A percentile compares a stretch with the other conserved stretches of the same genome.
These are phyloP conservation scores for Folsomia candida DNA, from an alignment of 2,888 invertebrate species.

Conservation along the genomic window DNA sequence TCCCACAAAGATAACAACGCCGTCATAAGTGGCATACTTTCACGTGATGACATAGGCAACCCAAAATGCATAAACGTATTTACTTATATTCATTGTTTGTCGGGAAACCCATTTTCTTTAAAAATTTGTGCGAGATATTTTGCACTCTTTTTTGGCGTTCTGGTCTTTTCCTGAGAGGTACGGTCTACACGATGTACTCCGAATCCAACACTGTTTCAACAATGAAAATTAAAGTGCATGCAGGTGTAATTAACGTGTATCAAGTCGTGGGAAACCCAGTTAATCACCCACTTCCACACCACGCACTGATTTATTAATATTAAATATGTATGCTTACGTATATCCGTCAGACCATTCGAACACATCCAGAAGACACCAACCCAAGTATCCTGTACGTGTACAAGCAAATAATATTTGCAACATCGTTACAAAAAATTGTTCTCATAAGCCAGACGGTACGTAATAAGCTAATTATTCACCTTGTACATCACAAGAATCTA, in stretches of 20 bases:
- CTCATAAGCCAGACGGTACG: constrained; percentile 25
- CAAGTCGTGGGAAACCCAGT: no score
- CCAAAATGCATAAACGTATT: neutral
- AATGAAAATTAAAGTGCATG: no score
- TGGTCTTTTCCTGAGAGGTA: constrained; percentile 27
- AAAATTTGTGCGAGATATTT: constrained; percentile 38
- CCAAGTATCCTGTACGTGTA: constrained; percentile 45
- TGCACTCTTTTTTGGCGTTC: constrained; percentile 45
- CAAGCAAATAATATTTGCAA: neutral
- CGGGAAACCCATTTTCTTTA: constrained; percentile 42
- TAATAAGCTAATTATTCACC: no score
- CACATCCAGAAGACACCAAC: constrained; percentile 46
- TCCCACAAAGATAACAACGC: neutral
- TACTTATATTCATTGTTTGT: neutral
- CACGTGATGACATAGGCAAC: no score
- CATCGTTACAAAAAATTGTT: neutral
- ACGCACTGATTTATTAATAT: no score
- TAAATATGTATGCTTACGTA: constrained; percentile 42
- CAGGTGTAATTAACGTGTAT: no score
- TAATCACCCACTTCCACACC: no score
- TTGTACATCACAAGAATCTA: constrained; percentile 45
- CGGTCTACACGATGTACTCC: constrained; percentile 42
- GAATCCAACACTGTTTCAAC: constrained; percentile 35
- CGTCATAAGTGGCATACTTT: neutral
- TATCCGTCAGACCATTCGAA: constrained; percentile 47